These are phyloP conservation scores for Rhorus exstirpatorius DNA, from an alignment of 2,888 invertebrate species.

Conservation along the genomic window DNA sequence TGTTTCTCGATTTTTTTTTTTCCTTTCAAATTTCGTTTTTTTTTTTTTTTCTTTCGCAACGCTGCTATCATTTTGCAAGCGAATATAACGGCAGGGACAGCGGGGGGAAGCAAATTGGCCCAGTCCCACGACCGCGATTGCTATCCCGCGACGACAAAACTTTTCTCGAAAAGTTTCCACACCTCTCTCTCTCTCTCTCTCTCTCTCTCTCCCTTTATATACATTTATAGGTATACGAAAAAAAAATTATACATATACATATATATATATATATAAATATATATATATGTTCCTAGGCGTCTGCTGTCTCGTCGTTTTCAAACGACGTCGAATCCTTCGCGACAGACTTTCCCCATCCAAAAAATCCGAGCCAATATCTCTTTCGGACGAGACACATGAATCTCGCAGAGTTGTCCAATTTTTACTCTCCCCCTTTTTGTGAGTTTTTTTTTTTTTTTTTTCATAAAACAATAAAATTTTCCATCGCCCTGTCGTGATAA, in stretches of 20 bases:
- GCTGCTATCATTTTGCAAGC: conserved; percentile 26
- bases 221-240: no score
- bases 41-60: conserved; percentile 21
- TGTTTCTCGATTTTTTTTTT: background rate
- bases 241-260: no score
- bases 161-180: conserved; percentile 55
- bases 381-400: conserved; percentile 6
- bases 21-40: conserved; percentile 8
- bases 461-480: no score
- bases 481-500: background rate
- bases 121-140: conserved; percentile 58
- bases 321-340: background rate
- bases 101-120: conserved; percentile 55
- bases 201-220: background rate
- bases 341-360: conserved; percentile 7
- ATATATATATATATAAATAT: no score
- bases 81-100: background rate
- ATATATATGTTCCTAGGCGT: background rate
- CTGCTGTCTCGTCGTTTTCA: conserved; percentile 34
- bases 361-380: conserved; percentile 35
- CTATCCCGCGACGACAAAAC: conserved; percentile 45
- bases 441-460: conserved; percentile 10
- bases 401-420: background rate
- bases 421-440: conserved; percentile 9
- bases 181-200: conserved; percentile 2